phyloP scores from a whole-genome alignment of 2,113 vertebrate species.

The Pseudolaguvia tuberculata region DNA sequence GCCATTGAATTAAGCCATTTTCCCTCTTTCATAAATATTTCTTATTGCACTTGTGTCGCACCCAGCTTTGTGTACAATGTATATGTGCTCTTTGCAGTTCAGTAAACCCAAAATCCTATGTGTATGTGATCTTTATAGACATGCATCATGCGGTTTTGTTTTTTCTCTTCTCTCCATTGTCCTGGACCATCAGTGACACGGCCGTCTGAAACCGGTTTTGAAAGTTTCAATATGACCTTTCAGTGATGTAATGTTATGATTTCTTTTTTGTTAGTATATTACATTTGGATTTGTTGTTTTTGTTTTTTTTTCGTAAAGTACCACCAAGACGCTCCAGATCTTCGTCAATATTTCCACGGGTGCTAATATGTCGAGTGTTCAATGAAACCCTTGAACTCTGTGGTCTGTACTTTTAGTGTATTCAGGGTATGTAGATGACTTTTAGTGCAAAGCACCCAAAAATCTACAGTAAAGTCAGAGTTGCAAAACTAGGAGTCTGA shows the following conservation, averaged over 20 bases:
- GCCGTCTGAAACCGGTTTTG: neutral
- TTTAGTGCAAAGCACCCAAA: neutral
- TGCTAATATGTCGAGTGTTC: neutral
- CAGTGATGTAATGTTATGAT: too few relatives aligned
- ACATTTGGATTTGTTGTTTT: too few relatives aligned
- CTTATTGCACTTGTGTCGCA: slow-evolving; percentile 7
- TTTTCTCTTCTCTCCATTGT: neutral
- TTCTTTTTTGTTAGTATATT: too few relatives aligned
- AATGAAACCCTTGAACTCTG: slow-evolving; percentile 1
- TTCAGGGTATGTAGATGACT: neutral
- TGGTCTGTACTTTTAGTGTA: neutral
- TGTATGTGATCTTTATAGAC: slow-evolving; percentile 5
- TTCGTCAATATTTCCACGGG: too few relatives aligned
- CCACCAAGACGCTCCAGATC: neutral
- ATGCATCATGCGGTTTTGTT: neutral
- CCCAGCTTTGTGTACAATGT: slow-evolving; percentile 14
- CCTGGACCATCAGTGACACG: neutral
- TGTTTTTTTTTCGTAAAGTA: neutral
- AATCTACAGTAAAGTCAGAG: neutral
- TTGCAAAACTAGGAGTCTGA: neutral
- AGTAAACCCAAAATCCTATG: neutral
- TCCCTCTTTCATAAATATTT: too few relatives aligned
- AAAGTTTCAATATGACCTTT: neutral
- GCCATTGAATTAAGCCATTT: neutral
- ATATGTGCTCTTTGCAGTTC: neutral